Evolutionary conservation across 2,113 vertebrate genomes (phyloP).

Genomic region (Prinia subflava): DNA sequence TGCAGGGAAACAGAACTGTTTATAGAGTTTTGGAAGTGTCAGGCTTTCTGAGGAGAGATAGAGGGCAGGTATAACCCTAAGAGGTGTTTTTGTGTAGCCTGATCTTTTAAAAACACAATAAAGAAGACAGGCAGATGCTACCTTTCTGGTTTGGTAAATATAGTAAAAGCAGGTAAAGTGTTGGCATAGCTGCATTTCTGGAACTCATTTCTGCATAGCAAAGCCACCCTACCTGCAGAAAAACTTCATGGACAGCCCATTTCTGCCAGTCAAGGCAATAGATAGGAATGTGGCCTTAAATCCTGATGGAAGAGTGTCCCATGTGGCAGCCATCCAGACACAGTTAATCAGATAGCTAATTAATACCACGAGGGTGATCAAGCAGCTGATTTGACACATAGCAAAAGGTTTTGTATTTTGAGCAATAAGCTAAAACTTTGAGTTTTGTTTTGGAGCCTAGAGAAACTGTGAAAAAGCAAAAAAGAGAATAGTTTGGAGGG

Average conservation of each 20-base stretch:
- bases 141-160: background rate
- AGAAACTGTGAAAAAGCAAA: background rate
- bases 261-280: background rate
- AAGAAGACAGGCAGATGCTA: background rate
- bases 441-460: background rate
- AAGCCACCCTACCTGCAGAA: background rate
- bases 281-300: background rate
- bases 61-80: background rate
- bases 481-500: background rate
- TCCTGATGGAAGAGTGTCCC: background rate
- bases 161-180: background rate
- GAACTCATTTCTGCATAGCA: background rate
- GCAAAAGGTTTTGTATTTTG: background rate
- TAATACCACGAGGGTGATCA: background rate
- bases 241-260: background rate
- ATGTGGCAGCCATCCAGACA: background rate
- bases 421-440: background rate
- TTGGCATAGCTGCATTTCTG: background rate
- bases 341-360: background rate
- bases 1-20: background rate
- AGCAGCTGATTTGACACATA: background rate
- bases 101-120: background rate
- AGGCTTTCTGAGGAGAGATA: background rate
- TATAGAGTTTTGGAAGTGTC: background rate
- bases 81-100: background rate